Conservation (phyloP, 92 coral and sea anemone genomes). For the Pocillopora grandis region DNA sequence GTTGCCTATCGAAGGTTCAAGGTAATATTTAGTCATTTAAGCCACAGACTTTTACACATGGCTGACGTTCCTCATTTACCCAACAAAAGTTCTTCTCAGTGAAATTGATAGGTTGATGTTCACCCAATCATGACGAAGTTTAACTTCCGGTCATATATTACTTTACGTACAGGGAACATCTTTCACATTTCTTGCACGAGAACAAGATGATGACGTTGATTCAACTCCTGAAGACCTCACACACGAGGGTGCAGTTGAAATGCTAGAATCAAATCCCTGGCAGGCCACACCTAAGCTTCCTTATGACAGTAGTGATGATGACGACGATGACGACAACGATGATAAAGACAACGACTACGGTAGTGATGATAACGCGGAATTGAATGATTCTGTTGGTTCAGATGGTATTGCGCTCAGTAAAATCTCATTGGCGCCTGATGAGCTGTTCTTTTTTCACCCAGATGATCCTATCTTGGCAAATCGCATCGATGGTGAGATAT, state of each 20-base stretch:
- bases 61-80: no score
- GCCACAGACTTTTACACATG: no score
- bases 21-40: no score
- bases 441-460: constrained; percentile 83
- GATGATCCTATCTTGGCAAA: constrained; percentile 69
- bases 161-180: constrained; percentile 24
- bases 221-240: constrained; percentile 9
- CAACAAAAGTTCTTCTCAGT: no score
- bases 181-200: constrained; percentile 59
- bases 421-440: constrained; percentile 21
- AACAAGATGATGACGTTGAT: constrained; percentile 16
- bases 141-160: neutral
- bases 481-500: constrained; percentile 67
- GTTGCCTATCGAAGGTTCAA: no score
- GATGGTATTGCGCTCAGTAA: neutral
- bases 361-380: neutral
- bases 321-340: constrained; percentile 60
- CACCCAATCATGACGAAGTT: neutral
- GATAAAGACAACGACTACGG: constrained; percentile 20
- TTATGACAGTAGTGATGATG: constrained; percentile 90
- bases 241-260: constrained; percentile 35
- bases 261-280: constrained; percentile 55
- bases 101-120: no score
- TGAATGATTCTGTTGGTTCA: neutral
- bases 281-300: constrained; percentile 64